A percentile compares a stretch with the other conserved stretches of the same genome.
These are phyloP conservation scores for Scomber japonicus DNA, from an alignment of 2,113 vertebrate genomes.

Conservation along the genomic window DNA sequence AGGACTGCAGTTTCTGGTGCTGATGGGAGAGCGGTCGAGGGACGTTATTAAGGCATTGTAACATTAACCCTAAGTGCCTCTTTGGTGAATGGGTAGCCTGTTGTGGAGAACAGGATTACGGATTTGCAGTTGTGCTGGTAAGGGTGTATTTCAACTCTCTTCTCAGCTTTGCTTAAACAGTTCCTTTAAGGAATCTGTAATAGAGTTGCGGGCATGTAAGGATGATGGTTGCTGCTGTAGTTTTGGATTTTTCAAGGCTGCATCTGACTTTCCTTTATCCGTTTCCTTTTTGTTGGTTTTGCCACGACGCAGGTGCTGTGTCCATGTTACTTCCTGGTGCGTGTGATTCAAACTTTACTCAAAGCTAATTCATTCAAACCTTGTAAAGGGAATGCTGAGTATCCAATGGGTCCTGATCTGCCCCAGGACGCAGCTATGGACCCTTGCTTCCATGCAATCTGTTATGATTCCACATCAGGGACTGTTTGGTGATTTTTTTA, in stretches of 20 bases:
- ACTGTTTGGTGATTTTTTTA: background rate
- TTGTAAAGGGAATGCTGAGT: background rate
- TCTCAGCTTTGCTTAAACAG: slow-evolving; percentile 53
- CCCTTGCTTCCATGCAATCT: slow-evolving; percentile 9
- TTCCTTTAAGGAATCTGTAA: slow-evolving; percentile 46
- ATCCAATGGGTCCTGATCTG: slow-evolving; percentile 25
- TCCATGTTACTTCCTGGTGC: slow-evolving; percentile 50
- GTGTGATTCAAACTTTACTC: slow-evolving; percentile 66
- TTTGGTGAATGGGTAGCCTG: slow-evolving; percentile 81
- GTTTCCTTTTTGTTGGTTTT: slow-evolving; percentile 2
- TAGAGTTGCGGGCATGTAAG: slow-evolving; percentile 11
- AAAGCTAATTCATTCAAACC: slow-evolving; percentile 20
- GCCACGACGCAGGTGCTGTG: slow-evolving; percentile 9
- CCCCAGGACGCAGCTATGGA: slow-evolving; percentile 18
- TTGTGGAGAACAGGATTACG: slow-evolving; percentile 78
- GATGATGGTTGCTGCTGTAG: slow-evolving; percentile 18
- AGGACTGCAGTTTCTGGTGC: slow-evolving; percentile 85
- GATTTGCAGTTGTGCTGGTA: slow-evolving; percentile 81
- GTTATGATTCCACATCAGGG: slow-evolving; percentile 28
- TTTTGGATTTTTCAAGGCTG: slow-evolving; percentile 25
- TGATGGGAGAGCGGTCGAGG: slow-evolving; percentile 81
- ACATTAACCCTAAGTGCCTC: slow-evolving; percentile 82
- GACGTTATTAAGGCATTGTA: slow-evolving; percentile 75
- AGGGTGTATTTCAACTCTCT: slow-evolving; percentile 75
- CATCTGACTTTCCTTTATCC: slow-evolving; percentile 11